phyloP scores from a whole-genome alignment of 2,113 vertebrate species.

The Bos indicus region DNA sequence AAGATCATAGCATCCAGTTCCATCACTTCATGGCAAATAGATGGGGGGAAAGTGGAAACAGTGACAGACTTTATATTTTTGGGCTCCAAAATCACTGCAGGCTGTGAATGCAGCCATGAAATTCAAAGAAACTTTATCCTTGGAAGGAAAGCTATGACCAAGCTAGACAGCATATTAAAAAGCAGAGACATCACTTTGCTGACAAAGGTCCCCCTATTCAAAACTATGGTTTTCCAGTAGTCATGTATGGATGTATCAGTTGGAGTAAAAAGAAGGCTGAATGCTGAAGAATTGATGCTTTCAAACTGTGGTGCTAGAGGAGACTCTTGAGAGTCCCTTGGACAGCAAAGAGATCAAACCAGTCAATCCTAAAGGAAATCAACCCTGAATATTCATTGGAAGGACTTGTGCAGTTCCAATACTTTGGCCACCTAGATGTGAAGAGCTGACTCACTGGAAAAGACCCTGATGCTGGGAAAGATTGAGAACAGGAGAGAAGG shows the following conservation, averaged over 20 bases:
- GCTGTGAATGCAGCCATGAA: neutral
- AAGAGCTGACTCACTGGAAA: neutral
- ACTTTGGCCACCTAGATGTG: neutral
- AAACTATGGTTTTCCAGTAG: neutral
- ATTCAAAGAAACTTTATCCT: neutral
- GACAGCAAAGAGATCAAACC: neutral
- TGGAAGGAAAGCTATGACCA: neutral
- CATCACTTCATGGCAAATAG: neutral
- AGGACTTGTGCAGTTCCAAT: neutral
- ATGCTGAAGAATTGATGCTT: neutral
- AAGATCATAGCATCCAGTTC: neutral
- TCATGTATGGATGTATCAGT: neutral
- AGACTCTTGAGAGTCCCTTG: neutral
- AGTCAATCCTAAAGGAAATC: neutral
- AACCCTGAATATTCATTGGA: neutral
- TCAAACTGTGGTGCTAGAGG: neutral
- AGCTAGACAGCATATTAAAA: neutral
- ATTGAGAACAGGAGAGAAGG: neutral
- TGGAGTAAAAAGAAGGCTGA: neutral
- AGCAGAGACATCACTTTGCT: neutral
- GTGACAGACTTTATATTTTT: neutral
- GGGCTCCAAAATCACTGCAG: neutral
- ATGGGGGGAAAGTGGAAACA: neutral
- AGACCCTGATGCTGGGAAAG: neutral
- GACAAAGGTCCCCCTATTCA: neutral